A percentile compares a stretch with the other conserved stretches of the same genome.
These are phyloP conservation scores for Ctenopoma multispine DNA, from an alignment of 2,797 vertebrate genomes.

Conservation along the genomic window DNA sequence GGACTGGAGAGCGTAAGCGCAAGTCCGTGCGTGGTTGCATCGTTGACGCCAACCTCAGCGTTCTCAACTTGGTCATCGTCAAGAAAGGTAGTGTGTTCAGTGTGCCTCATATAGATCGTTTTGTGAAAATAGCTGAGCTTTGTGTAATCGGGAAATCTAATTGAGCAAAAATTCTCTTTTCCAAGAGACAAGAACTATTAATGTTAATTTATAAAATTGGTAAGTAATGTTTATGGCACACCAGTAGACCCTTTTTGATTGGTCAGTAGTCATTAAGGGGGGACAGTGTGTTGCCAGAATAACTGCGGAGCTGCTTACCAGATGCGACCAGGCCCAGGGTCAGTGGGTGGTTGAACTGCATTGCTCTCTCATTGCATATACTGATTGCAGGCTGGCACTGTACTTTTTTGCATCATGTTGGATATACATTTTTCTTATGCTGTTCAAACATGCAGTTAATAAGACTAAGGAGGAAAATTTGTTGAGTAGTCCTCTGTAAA, in stretches of 20 bases:
- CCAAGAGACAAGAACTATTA: too few species aligned
- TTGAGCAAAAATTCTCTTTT: too few species aligned
- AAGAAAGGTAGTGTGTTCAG: slow-evolving; percentile 89
- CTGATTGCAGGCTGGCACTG: not conserved
- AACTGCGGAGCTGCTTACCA: slow-evolving; percentile 80
- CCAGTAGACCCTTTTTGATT: slow-evolving; percentile 86
- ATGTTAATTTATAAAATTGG: accelerated
- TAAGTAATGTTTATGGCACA: slow-evolving; percentile 69
- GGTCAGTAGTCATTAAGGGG: slow-evolving; percentile 81
- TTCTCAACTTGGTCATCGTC: slow-evolving; percentile 97
- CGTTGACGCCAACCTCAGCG: slow-evolving; percentile 96
- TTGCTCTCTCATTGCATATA: slow-evolving; percentile 67
- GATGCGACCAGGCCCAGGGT: slow-evolving; percentile 67
- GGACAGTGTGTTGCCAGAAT: slow-evolving; percentile 85
- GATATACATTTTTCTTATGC: not conserved
- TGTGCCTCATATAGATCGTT: not conserved
- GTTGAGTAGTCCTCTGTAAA: too few species aligned
- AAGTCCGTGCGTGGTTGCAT: slow-evolving; percentile 98
- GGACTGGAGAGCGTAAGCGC: slow-evolving; percentile 96
- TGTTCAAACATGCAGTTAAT: not conserved
- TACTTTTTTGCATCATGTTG: too few species aligned
- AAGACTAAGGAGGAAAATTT: not conserved
- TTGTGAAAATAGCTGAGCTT: not conserved
- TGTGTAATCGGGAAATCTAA: too few species aligned
- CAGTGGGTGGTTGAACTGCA: slow-evolving; percentile 80